Evolutionary conservation across 2,113 vertebrate genomes (phyloP), one percentile per base, ranked within the genome.

Genomic region (Puma concolor): DNA sequence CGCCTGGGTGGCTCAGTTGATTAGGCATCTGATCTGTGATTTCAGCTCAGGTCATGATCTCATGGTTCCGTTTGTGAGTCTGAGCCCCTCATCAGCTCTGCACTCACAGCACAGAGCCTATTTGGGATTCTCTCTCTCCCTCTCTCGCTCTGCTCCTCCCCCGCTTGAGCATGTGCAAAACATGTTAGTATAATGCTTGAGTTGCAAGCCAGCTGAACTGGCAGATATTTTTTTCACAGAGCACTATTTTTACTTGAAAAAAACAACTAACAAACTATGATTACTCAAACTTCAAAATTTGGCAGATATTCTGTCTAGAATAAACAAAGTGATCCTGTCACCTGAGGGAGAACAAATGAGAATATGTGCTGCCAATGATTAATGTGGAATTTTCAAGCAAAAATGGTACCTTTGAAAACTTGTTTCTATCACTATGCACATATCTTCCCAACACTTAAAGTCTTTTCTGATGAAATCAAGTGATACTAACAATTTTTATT

Each of bases 341-440:
- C 6, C 84, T 81, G 14, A 31, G 29, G 41, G 29, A 96, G 29
- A 89, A 94, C 71, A 96, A 88, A 88, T 41, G 66, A 96, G 13
- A 76, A 2, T 48, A 64, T 69, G 25, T 66, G 36, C 38, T 85
- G 15, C 36, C 16, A 93, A 91, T 57, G 14, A 88, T 36, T 52
- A 88, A 60, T 13, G 76, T 13, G 12, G 11, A 97, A 92, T 63
- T 95, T 90, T 85, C 77, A 96, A 48, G 25, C 54, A 79, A 88
- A 87, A 66, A 21, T 38, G 27, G 31, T 7, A 91, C 77, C 13
- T 82, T 82, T 44, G 74, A 91, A 96, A 93, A 64, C 7, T 36
- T 79, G 48, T 57, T 89, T 93, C 54, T 50, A 50, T 29, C 33
- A 87, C 41, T 50, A 52, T 71, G 36, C 84, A 41, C 2, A 3